phyloP scores from a whole-genome alignment of 2,797 vertebrate genomes.

The Premnoplex brunnescens region DNA sequence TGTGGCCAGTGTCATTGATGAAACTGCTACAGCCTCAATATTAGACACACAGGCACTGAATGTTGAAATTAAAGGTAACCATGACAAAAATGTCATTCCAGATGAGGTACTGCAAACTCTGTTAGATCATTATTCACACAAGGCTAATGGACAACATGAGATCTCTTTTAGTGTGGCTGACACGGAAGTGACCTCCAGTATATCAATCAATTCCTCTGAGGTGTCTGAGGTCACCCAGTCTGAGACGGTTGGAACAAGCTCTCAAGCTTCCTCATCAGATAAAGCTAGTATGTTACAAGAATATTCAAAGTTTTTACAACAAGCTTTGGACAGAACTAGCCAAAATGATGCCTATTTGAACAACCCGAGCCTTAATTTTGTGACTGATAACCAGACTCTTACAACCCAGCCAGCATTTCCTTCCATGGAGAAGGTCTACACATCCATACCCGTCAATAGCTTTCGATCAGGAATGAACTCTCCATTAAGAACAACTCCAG shows the following conservation, averaged over 20 bases:
- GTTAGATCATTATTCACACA: slow-evolving; percentile 97
- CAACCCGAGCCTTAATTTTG: slow-evolving; percentile 95
- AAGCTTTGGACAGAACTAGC: slow-evolving; percentile 99
- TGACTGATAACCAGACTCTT: slow-evolving; percentile 92
- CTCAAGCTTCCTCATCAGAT: slow-evolving; percentile 87
- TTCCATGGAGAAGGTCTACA: slow-evolving; percentile 91
- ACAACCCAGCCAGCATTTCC: slow-evolving; percentile 92
- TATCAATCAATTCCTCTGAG: slow-evolving; percentile 96
- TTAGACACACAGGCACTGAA: slow-evolving; percentile 90
- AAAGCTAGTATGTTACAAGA: slow-evolving; percentile 98
- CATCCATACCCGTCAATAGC: slow-evolving; percentile 88
- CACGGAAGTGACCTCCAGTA: slow-evolving; percentile 96
- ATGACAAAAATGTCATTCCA: slow-evolving; percentile 95
- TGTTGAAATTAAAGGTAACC: slow-evolving; percentile 89
- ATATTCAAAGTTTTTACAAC: slow-evolving; percentile 98
- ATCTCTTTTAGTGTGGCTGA: slow-evolving; percentile 95
- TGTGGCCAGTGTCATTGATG: slow-evolving; percentile 92
- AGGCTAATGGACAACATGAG: slow-evolving; percentile 95
- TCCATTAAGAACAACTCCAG: slow-evolving; percentile 91
- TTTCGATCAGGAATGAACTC: slow-evolving; percentile 95
- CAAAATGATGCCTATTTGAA: slow-evolving; percentile 99
- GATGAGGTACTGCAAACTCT: slow-evolving; percentile 98
- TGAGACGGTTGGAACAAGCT: slow-evolving; percentile 84
- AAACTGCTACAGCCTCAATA: slow-evolving; percentile 89
- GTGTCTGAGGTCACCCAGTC: slow-evolving; percentile 88